A percentile compares a stretch with the other conserved stretches of the same genome.
phyloP scores from a whole-genome alignment of 1,140 invertebrate genomes.

The Drosophila melanica region DNA sequence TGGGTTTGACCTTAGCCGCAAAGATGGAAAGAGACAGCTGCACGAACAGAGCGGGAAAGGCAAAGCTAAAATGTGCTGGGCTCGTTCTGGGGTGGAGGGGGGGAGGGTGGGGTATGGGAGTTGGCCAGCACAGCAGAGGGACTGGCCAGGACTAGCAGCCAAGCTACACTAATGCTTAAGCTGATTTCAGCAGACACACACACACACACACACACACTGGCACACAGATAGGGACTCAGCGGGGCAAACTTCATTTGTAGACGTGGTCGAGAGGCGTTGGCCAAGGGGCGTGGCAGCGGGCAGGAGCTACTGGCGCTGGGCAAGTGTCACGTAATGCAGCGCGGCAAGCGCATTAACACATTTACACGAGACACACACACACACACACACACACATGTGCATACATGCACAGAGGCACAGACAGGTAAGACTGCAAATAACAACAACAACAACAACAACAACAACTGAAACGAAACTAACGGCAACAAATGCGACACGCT shows the following conservation, averaged over 20 bases:
- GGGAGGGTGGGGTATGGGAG: background rate
- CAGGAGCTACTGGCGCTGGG: conserved; percentile 25
- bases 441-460: conserved; percentile 17
- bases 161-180: conserved; percentile 73
- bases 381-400: conserved; percentile 5
- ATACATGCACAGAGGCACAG: background rate
- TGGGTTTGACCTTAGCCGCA: conserved; percentile 77
- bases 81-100: too few relatives aligned
- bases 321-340: conserved; percentile 67
- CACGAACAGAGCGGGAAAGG: background rate
- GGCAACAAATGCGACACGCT: conserved; percentile 66
- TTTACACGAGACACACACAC: conserved; percentile 40
- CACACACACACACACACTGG: conserved; percentile 28
- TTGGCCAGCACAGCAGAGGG: background rate
- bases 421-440: conserved; percentile 26
- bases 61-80: background rate
- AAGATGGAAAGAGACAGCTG: conserved; percentile 31
- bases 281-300: background rate
- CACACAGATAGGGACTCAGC: conserved; percentile 18
- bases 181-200: conserved; percentile 71
- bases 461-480: background rate
- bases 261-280: background rate
- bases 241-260: conserved; percentile 71
- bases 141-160: conserved; percentile 56
- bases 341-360: conserved; percentile 68